Evolutionary conservation across 2,888 invertebrate species (phyloP), one percentile per base, ranked within the genome.

Genomic region (Eristalinus aeneus): DNA sequence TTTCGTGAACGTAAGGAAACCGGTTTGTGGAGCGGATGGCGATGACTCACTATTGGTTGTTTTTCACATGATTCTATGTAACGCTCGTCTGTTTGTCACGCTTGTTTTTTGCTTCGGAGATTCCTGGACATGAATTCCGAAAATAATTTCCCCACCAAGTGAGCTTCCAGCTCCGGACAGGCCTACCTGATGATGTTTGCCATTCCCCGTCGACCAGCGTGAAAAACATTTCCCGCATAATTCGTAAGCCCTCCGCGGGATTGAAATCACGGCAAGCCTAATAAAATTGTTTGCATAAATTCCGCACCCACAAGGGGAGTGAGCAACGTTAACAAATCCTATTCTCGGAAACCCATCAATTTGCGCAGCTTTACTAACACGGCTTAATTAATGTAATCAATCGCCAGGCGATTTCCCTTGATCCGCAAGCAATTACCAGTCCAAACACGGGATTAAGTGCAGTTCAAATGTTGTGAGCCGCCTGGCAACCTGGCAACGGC

Each of bases 331-430:
- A 46, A 46, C 46, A 46, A 20, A 16, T 6, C 9, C 46, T 46
- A 16, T 46, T 46, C 46, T 16, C 46, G 46, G 46, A 46, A 46
- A 46, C 46, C 46, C 46, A 46, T 46, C 46, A 46, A 46, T 46
- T 46, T 46, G 46, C 46, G 8, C 46, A 46, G 46, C 46, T 46
- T n/a, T 12, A 46, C 8, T 6, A 6, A 46, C 27, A 27, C 46
- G n/a, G 5, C 16, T n/a, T 56, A 56, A 56, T 56, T 56, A 56
- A 56, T 56, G 56, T 56, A 56, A 56, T 56, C 56, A 56, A 56
- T 56, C 23, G 56, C 56, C 11, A 23, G 23, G 56, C 56, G 22
- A 56, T 27, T 12, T 56, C 10, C 23, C 56, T 23, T 11, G 23
- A 56, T 56, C 23, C 56, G 12, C 56, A 11, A 56, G 56, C 56